phyloP scores from a whole-genome alignment of 2,113 vertebrate species.

The Limnothrissa miodon region DNA sequence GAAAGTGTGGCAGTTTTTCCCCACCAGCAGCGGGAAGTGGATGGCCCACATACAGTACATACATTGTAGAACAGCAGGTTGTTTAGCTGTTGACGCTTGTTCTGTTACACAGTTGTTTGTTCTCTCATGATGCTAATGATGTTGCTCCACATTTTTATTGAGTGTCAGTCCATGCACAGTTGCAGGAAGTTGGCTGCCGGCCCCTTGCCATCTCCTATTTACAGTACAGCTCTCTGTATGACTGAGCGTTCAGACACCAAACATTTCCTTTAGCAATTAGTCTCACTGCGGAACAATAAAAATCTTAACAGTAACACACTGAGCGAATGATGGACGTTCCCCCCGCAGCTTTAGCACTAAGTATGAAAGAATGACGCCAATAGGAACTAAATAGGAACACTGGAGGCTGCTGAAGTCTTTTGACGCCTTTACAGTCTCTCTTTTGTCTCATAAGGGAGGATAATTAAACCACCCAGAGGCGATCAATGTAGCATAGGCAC shows the following conservation, averaged over 20 bases:
- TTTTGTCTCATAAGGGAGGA: background rate
- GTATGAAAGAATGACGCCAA: background rate
- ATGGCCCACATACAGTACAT: background rate
- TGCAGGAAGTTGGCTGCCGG: background rate
- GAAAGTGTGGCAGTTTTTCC: background rate
- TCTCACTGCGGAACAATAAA: background rate
- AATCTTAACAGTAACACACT: background rate
- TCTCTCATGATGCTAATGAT: no score
- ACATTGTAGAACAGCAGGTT: background rate
- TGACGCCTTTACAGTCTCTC: background rate
- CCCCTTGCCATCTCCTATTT: background rate
- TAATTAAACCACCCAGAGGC: background rate
- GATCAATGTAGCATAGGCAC: no score
- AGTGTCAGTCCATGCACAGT: background rate
- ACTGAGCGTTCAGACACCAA: background rate
- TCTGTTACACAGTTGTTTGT: background rate
- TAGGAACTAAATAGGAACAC: background rate
- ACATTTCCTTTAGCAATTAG: background rate
- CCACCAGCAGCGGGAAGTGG: background rate
- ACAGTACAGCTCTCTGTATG: background rate
- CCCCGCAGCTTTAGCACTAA: background rate
- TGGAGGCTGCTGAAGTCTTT: background rate
- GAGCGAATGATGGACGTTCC: background rate
- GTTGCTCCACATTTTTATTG: slow-evolving; percentile 3
- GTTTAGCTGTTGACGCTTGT: background rate